Evolutionary conservation across 2,113 vertebrate species (phyloP), one percentile per base, ranked within the genome.

Genomic region (Tapirus terrestris): DNA sequence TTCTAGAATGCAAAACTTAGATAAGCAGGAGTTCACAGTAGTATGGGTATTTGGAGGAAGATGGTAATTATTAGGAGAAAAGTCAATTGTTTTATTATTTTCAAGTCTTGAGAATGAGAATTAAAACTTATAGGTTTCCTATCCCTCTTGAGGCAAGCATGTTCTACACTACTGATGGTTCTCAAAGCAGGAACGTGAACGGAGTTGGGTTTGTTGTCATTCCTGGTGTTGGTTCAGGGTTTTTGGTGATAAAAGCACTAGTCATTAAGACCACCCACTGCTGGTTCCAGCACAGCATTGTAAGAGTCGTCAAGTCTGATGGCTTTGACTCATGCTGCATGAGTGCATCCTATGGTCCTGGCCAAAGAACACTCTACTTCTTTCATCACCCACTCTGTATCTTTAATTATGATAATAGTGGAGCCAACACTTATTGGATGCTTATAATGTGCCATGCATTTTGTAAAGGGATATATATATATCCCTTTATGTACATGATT

Each of bases 271-370:
- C 8, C 20, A 61, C 76, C 20, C n/a, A 53, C 43, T 82, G 25
- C 39, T 60, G 21, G 9, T 83, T 68, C 48, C 18, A 94, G 43
- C 3, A 43, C 45, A 76, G 51, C 36, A 77, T 3, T 79, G 29
- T 65, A 58, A 60, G 51, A 92, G 68, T 94, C 48, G 31, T 70
- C 43, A 96, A 91, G 56, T 87, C 27, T 93, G 7, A 31, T 97
- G 65, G 72, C 56, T 56, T 91, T 8, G 2, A 61, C 21, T 85
- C 16, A 12, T 75, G 20, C 20, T 88, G 63, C 14, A 3, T 91
- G 80, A 83, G 27, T 39, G 5, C 21, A 76, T 65, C 43, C 18
- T 93, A 36, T 0, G 8, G 6, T 43, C 48, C 43, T 84, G 77
- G 43, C 56, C 90, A 89, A 89, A 67, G 77, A 68, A 56, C 20